phyloP scores from a whole-genome alignment of 1,140 invertebrate species.

The Homarus americanus region DNA sequence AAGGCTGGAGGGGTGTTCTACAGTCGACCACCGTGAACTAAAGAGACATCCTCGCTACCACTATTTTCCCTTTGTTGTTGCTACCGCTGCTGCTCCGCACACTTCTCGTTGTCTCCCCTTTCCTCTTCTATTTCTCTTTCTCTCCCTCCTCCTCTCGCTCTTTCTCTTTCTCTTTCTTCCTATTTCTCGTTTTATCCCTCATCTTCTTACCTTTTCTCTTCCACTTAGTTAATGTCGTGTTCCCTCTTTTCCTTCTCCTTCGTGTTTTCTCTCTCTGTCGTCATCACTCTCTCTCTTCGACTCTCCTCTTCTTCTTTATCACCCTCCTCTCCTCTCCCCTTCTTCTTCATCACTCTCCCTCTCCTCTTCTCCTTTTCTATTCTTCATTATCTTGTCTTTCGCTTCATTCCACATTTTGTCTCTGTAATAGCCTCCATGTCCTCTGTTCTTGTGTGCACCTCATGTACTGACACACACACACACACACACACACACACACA shows the following conservation, averaged over 20 bases:
- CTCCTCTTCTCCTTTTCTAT: slow-evolving; percentile 1
- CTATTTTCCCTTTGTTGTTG: not conserved
- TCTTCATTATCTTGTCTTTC: not conserved
- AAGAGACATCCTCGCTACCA: too few species aligned
- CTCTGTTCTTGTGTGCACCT: not conserved
- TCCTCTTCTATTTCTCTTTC: not conserved
- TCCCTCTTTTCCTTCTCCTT: too few species aligned
- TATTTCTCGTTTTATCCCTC: too few species aligned
- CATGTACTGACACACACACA: too few species aligned
- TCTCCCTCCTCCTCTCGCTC: slow-evolving; percentile 7
- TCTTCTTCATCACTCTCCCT: too few species aligned
- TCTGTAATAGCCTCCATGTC: not conserved
- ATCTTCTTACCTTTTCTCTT: too few species aligned
- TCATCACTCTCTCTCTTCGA: not conserved
- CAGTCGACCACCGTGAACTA: too few species aligned
- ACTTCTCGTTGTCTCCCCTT: not conserved
- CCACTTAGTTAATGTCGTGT: too few species aligned
- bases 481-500: too few species aligned
- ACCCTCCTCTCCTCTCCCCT: too few species aligned
- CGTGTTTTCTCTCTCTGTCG: not conserved
- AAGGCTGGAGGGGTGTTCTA: too few species aligned
- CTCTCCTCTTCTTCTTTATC: not conserved
- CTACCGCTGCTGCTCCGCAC: not conserved
- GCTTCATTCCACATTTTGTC: not conserved
- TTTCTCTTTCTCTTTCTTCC: not conserved